These are phyloP conservation scores for Anorthoa munda DNA, from an alignment of 2,888 invertebrate species.

Conservation along the genomic window DNA sequence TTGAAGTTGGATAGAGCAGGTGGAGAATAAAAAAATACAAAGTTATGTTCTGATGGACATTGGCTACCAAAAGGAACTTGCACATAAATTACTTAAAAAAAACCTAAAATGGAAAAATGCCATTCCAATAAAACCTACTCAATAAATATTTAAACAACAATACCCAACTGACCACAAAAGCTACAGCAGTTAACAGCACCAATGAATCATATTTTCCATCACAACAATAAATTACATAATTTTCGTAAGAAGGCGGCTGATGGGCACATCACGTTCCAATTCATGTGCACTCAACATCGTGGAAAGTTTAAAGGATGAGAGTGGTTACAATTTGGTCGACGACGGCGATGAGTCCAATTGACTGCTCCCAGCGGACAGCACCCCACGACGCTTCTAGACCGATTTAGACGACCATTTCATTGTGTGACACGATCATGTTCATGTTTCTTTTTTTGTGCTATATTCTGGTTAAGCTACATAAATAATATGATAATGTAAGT, in stretches of 20 bases:
- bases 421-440: slow-evolving; percentile 23
- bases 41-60: background rate
- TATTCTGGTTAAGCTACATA: background rate
- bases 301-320: slow-evolving; percentile 83
- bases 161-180: background rate
- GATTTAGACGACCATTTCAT: slow-evolving; percentile 27
- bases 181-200: background rate
- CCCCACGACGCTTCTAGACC: slow-evolving; percentile 62
- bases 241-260: slow-evolving; percentile 37
- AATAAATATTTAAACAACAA: background rate
- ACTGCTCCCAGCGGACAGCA: slow-evolving; percentile 55
- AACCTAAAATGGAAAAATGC: background rate
- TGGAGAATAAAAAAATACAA: background rate
- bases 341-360: slow-evolving; percentile 70
- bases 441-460: background rate
- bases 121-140: background rate
- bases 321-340: slow-evolving; percentile 76
- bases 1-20: background rate
- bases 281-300: slow-evolving; percentile 65
- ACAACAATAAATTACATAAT: slow-evolving; percentile 50
- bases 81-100: background rate
- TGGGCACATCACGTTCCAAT: slow-evolving; percentile 34
- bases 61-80: background rate
- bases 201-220: slow-evolving; percentile 37
- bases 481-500: slow-evolving; percentile 2